These are phyloP conservation scores for Zoanthus sansibaricus DNA, from an alignment of 92 coral and sea anemone genomes.

Conservation along the genomic window DNA sequence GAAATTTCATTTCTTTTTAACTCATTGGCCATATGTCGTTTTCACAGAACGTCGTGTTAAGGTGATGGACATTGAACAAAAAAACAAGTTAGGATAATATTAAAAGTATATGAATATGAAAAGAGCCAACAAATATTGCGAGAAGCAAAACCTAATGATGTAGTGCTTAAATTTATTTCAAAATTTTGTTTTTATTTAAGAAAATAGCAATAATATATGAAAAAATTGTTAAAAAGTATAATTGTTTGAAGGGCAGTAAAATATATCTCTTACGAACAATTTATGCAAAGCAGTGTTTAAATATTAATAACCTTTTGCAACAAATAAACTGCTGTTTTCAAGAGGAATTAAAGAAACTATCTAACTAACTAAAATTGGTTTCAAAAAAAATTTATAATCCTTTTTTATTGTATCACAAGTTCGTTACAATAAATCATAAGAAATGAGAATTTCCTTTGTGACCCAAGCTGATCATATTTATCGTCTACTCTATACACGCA, in stretches of 20 bases:
- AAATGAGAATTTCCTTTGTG: neutral
- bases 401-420: neutral
- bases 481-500: neutral
- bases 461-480: neutral
- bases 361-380: neutral
- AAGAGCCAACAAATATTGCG: too few relatives aligned
- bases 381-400: neutral
- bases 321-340: neutral
- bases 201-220: too few relatives aligned
- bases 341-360: neutral
- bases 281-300: too few relatives aligned
- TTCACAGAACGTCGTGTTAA: neutral
- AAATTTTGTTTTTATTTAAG: too few relatives aligned
- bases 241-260: too few relatives aligned
- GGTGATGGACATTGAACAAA: neutral
- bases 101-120: too few relatives aligned
- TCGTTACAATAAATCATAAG: neutral
- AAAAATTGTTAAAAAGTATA: too few relatives aligned
- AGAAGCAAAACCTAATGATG: too few relatives aligned
- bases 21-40: neutral
- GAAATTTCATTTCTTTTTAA: neutral
- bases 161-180: too few relatives aligned
- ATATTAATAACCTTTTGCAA: neutral
- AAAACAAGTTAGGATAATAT: neutral
- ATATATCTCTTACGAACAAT: too few relatives aligned